Conservation (phyloP, 2,113 vertebrate species). For the Misgurnus mizolepis region DNA sequence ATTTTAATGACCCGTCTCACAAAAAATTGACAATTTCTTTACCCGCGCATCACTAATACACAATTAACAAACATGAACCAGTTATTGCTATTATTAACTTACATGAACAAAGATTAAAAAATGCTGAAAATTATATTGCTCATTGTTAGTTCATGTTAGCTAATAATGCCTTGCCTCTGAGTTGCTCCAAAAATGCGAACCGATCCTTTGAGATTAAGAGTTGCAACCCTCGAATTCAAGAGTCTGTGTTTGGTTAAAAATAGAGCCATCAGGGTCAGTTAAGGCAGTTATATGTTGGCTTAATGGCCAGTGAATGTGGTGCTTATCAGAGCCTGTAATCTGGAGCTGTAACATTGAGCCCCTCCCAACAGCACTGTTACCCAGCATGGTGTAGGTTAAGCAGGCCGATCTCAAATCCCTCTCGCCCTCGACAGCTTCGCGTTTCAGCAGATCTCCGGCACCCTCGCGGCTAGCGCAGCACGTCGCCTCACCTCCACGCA, state of each 20-base stretch:
- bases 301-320: constrained; percentile 28
- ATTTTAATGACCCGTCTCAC: too few relatives aligned
- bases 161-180: background rate
- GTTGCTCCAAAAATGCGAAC: background rate
- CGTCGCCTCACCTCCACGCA: background rate
- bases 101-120: too few relatives aligned
- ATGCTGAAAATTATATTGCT: too few relatives aligned
- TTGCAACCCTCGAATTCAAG: background rate
- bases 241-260: constrained; percentile 5
- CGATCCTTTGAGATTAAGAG: background rate
- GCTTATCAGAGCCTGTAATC: constrained; percentile 30
- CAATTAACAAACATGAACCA: too few relatives aligned
- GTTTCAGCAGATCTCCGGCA: constrained; percentile 27
- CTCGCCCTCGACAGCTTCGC: background rate
- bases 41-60: too few relatives aligned
- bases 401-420: constrained; percentile 12
- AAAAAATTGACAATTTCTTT: too few relatives aligned
- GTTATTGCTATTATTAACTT: too few relatives aligned
- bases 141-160: too few relatives aligned
- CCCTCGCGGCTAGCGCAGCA: background rate
- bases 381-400: constrained; percentile 29
- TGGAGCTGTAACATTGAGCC: background rate
- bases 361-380: background rate
- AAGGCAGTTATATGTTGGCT: constrained; percentile 13
- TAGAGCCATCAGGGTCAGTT: background rate